Evolutionary conservation across 1,140 invertebrate genomes (phyloP), one percentile per base, ranked within the genome.

Genomic region (Pectinophora gossypiella): DNA sequence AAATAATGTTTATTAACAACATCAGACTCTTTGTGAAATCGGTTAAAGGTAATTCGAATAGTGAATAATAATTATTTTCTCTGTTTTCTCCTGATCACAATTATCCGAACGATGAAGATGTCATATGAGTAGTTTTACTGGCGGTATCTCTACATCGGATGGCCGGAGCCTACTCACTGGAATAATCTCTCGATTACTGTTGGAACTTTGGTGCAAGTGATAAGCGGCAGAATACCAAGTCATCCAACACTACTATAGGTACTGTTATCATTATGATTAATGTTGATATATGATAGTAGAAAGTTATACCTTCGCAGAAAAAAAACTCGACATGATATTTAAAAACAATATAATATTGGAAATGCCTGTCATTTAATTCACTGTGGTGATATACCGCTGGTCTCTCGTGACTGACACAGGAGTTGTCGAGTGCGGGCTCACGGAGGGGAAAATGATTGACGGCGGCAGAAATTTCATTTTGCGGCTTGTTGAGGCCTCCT

Each of bases 381-480:
- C 6, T 32, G 27, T 32, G 2, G 7, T 3, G 1, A 9, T 32
- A 32, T 10, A 7, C 27, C 1, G 1, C 27, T 12, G n/a, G 27
- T 32, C 27, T 32, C 27, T 32, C 27, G n/a, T 32, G 2, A 9
- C 27, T 7, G 9, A 32, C 27, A 2, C 6, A 32, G 2, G n/a
- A 32, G 22, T 23, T 9, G 52, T 48, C 48, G 55, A 54, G 46
- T 56, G 65, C 55, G 56, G 58, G 54, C 48, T 54, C 54, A 43
- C 35, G 36, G 71, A 81, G 83, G 83, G 83, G 76, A 81, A 83
- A 82, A 85, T 87, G 84, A 87, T 87, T 84, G 81, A 85, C 81
- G 67, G 72, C 68, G 56, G 66, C 69, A 79, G 75, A 82, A 76
- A 82, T 81, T 87, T 87, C 79, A 85, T 87, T 85, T 85, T 85